Base-by-base conservation (phyloP, 1,140 invertebrate species). In the Drosophila ironensis region DNA sequence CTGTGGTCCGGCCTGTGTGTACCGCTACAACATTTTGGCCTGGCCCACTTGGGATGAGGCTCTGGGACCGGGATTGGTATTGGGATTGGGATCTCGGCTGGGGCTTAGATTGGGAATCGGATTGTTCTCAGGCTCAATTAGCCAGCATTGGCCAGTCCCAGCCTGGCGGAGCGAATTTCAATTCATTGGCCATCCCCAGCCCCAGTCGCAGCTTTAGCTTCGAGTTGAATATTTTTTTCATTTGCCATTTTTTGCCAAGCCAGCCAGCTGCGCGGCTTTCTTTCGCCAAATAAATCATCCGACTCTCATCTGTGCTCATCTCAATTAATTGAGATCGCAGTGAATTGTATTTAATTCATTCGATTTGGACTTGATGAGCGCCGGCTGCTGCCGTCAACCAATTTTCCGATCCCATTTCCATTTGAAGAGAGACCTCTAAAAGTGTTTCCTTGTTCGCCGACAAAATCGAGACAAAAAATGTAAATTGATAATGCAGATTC, bases 401-500 rank as follows among this genome's bases (percentile, higher is more conserved):
- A n/a, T n/a, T n/a, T n/a, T n/a, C n/a, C n/a, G 4, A 35, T 17
- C 5, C 20, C 2, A 35, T 35, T 35, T 35, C 56, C 59, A 63
- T 63, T 47, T 38, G 54, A 28, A 63, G 5, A 35, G 24, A 24
- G 19, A n/a, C n/a, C n/a, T n/a, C 33, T 54, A 68, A 68, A 25
- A 68, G 64, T 66, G 5, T 68, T 68, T 68, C 27, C 63, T 37
- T 68, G 64, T 68, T 53, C 4, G 0, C 3, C 25, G 27, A 17
- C 20, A 1, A 28, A 20, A 9, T 8, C 4, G n/a, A 19, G 7
- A 48, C 16, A 30, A 9, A 44, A 48, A 22, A 69, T 69, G 64
- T 44, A 70, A 59, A 69, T 57, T 69, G 27, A 69, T 69, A 69
- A n/a, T 33, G 52, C 44, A 25, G 51, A 48, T 68, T 40, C 50